Evolutionary conservation across 2,797 vertebrate species (phyloP), one percentile per base, ranked within the genome.

Genomic region (Paramormyrops hopkinsi): DNA sequence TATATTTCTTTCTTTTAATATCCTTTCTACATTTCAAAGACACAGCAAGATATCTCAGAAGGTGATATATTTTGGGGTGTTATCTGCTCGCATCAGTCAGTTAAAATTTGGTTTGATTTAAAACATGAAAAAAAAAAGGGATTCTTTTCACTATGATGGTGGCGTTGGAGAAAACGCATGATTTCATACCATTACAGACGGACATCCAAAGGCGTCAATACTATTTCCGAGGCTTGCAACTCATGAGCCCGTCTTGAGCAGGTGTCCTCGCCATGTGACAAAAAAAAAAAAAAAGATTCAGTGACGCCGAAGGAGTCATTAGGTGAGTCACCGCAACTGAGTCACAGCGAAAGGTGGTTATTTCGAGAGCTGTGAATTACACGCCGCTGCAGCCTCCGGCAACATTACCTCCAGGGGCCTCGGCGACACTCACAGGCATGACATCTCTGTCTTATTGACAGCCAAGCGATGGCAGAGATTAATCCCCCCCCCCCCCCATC

Each of bases 241-340:
- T 82, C 6, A 65, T 65, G 86, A 79, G 65, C 56, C 59, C 29
- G 8, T 89, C 22, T 44, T 53, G 56, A 90, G 88, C 89, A 91
- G 89, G 89, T 91, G 90, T 83, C 88, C 86, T 88, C 76, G 14
- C 17, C 87, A 88, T 87, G 87, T 88, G 82, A 56, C 46, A 25
- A 33, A 62, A 82, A 25, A 62, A 82, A 29, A 29, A 25, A 29
- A 79, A 90, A 84, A 82, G 86, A 88, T 88, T 90, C 90, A 88
- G 89, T 82, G n/a, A 87, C 65, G 50, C 41, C 22, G 33, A 79
- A 46, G 86, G 73, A 87, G 79, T 89, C 88, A 89, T 41, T 59
- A 79, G 25, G 69, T 90, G 86, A 90, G 54, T 91, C 90, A 91
- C 79, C 19, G 82, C 76, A 22, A 85, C 76, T 90, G 82, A 82